Evolutionary conservation across 2,888 invertebrate species (phyloP).

Genomic region (Apocheima hispidaria): DNA sequence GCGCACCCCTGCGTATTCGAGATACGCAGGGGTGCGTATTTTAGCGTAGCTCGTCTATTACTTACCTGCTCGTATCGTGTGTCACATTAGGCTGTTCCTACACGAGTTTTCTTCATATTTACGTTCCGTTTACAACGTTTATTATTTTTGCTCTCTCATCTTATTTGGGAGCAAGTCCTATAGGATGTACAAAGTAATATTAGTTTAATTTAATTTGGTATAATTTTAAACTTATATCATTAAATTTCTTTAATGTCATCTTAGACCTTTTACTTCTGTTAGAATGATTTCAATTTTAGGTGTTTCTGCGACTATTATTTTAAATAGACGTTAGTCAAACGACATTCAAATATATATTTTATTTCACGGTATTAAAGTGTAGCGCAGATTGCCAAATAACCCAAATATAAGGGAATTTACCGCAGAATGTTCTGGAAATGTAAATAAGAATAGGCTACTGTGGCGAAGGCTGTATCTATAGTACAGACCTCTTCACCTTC

Average conservation of each 20-base stretch:
- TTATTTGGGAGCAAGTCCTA: not conserved
- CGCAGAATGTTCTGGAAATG: conserved; percentile 12
- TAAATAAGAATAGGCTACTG: conserved; percentile 13
- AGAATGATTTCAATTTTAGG: too few relatives aligned
- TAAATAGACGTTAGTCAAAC: too few relatives aligned
- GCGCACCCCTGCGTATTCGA: conserved; percentile 18
- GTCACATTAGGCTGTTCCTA: conserved; percentile 19
- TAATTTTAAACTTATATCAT: too few relatives aligned
- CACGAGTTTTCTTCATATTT: conserved; percentile 19
- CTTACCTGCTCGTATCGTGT: conserved; percentile 48
- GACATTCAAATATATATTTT: too few relatives aligned
- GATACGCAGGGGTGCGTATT: conserved; percentile 51
- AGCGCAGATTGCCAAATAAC: conserved; percentile 20
- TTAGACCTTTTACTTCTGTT: too few relatives aligned
- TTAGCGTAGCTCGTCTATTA: conserved; percentile 63
- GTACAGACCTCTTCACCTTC: conserved; percentile 21
- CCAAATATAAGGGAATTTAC: conserved; percentile 21
- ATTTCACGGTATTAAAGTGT: not conserved
- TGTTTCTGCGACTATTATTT: too few relatives aligned
- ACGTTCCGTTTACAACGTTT: not conserved
- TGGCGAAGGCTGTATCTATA: conserved; percentile 15
- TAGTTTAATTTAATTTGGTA: not conserved
- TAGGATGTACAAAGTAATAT: not conserved
- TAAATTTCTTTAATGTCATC: too few relatives aligned
- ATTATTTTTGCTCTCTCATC: conserved; percentile 4